Conservation (phyloP, 92 coral and sea anemone species). For the Zoanthus sansibaricus region DNA sequence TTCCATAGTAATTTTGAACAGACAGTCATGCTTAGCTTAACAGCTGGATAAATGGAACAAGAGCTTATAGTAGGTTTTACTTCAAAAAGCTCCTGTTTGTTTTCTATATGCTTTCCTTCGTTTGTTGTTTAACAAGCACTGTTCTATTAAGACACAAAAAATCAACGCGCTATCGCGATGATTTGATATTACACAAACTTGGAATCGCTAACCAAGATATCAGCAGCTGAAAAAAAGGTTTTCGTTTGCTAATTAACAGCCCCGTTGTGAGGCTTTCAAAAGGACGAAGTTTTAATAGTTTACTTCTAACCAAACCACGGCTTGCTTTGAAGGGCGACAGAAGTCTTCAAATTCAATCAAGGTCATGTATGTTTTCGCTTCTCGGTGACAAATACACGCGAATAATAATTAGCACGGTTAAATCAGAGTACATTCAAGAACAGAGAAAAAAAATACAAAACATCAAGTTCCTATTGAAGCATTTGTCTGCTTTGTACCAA, state of each 20-base stretch:
- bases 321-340: slow-evolving; percentile 25
- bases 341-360: slow-evolving; percentile 22
- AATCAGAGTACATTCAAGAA: slow-evolving; percentile 28
- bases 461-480: slow-evolving; percentile 18
- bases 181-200: neutral
- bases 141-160: neutral
- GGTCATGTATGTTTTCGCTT: slow-evolving; percentile 14
- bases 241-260: slow-evolving; percentile 14
- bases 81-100: neutral
- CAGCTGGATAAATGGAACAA: slow-evolving; percentile 22
- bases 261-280: slow-evolving; percentile 28
- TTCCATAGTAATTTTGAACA: neutral
- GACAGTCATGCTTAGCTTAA: slow-evolving; percentile 20
- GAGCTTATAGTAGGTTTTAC: neutral
- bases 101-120: neutral
- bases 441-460: slow-evolving; percentile 8
- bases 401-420: slow-evolving; percentile 28
- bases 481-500: slow-evolving; percentile 39
- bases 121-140: neutral
- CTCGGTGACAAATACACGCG: slow-evolving; percentile 25
- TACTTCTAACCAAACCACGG: slow-evolving; percentile 2
- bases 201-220: too few relatives aligned
- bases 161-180: neutral
- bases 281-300: slow-evolving; percentile 2
- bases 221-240: neutral